phyloP scores from a whole-genome alignment of 2,888 invertebrate species.

The Mythimna pallens region DNA sequence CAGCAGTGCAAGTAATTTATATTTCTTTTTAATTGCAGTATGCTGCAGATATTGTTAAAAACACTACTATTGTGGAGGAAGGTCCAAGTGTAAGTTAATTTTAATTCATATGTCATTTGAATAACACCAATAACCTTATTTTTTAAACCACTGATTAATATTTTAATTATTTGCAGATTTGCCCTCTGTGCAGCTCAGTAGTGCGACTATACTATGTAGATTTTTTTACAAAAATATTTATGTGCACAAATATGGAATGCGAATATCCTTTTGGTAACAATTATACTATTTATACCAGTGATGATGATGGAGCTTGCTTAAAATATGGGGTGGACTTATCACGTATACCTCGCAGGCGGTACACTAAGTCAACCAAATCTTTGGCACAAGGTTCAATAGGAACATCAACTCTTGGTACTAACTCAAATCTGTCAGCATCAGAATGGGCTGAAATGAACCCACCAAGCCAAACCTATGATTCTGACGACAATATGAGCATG shows the following conservation, averaged over 20 bases:
- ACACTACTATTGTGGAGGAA: slow-evolving; percentile 52
- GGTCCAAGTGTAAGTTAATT: slow-evolving; percentile 52
- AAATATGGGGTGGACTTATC: slow-evolving; percentile 49
- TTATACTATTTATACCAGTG: slow-evolving; percentile 71
- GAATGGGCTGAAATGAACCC: slow-evolving; percentile 75
- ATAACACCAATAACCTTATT: not conserved
- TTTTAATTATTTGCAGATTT: slow-evolving; percentile 71
- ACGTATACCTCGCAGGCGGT: slow-evolving; percentile 42
- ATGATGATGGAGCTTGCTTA: slow-evolving; percentile 56
- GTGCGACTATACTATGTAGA: slow-evolving; percentile 76
- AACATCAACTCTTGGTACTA: slow-evolving; percentile 44
- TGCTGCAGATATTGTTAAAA: slow-evolving; percentile 37
- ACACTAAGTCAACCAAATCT: slow-evolving; percentile 13
- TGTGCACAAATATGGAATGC: slow-evolving; percentile 81
- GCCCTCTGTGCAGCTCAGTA: slow-evolving; percentile 77
- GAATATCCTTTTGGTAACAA: slow-evolving; percentile 82
- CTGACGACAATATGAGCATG: slow-evolving; percentile 64
- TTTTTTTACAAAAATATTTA: slow-evolving; percentile 76
- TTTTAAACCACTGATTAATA: not conserved
- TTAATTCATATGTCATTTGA: not conserved
- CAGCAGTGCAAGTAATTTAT: slow-evolving; percentile 4
- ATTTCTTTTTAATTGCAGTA: slow-evolving; percentile 25
- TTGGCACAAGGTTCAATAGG: not conserved
- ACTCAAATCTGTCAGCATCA: slow-evolving; percentile 68
- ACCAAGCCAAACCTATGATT: slow-evolving; percentile 64